A percentile compares a stretch with the other conserved stretches of the same genome.
Evolutionary conservation across 2,113 vertebrate species (phyloP).

Genomic region (Pluvialis apricaria): DNA sequence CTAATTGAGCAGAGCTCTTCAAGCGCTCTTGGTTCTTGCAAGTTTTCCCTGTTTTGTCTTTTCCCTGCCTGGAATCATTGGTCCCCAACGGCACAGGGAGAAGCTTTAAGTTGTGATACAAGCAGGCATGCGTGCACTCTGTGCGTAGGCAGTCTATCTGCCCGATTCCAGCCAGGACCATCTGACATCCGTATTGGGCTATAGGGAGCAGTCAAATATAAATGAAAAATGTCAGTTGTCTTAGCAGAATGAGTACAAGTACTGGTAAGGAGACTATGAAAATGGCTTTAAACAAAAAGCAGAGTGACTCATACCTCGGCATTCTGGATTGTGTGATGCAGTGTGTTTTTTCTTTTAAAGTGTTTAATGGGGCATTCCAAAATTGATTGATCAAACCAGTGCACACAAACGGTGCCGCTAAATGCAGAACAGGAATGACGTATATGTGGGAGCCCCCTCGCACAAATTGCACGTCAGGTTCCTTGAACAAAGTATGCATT

Average conservation of each 20-base stretch:
- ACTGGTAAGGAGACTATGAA: neutral
- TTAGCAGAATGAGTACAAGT: neutral
- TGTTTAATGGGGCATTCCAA: neutral
- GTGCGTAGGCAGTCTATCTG: neutral
- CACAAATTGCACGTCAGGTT: neutral
- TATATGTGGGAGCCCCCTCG: rapidly evolving
- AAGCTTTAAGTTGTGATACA: neutral
- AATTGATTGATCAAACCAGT: neutral
- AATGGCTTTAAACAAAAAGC: neutral
- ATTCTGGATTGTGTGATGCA: neutral
- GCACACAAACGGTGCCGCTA: neutral
- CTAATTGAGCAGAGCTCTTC: neutral
- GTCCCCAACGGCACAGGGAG: neutral
- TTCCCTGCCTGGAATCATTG: neutral
- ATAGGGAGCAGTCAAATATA: neutral
- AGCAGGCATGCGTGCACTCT: neutral
- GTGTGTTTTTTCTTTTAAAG: neutral
- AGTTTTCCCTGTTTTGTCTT: neutral
- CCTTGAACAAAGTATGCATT: neutral
- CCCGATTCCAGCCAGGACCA: neutral
- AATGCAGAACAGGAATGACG: neutral
- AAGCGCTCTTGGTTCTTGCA: neutral
- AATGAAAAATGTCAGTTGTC: neutral
- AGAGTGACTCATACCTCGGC: neutral
- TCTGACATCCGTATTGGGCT: neutral